phyloP scores from a whole-genome alignment of 2,113 vertebrate species.

The Labeo rohita region DNA sequence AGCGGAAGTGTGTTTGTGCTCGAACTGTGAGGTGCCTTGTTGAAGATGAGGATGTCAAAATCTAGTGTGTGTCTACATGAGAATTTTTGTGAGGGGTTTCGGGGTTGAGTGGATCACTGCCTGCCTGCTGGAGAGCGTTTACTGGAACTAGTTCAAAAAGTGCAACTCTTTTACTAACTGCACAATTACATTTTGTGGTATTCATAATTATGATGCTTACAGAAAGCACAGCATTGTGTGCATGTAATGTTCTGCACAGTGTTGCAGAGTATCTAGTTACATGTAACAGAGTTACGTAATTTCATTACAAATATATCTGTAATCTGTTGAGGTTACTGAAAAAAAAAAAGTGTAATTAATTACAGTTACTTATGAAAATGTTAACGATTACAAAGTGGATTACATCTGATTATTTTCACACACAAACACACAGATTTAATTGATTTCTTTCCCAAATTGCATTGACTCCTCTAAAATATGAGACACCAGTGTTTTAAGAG shows the following conservation, averaged over 20 bases:
- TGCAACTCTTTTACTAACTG: background rate
- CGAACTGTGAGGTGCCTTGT: background rate
- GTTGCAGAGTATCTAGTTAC: too few relatives aligned
- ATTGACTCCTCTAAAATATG: too few relatives aligned
- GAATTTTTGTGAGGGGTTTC: background rate
- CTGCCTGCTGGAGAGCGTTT: background rate
- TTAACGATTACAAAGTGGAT: too few relatives aligned
- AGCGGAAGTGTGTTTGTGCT: slow-evolving; percentile 33
- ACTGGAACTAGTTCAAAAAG: background rate
- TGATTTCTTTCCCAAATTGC: too few relatives aligned
- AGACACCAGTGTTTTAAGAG: too few relatives aligned
- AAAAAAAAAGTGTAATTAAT: too few relatives aligned
- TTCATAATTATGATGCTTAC: background rate
- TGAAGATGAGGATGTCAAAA: slow-evolving; percentile 39
- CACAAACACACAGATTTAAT: too few relatives aligned
- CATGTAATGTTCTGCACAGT: background rate
- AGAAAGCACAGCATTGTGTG: background rate
- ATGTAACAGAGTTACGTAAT: too few relatives aligned
- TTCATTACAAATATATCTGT: too few relatives aligned
- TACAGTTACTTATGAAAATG: too few relatives aligned
- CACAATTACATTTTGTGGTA: background rate
- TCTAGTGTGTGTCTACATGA: background rate
- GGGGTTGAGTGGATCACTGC: background rate
- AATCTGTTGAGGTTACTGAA: too few relatives aligned
- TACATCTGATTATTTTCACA: too few relatives aligned